Evolutionary conservation across 2,888 invertebrate genomes (phyloP), one percentile per base, ranked within the genome.

Genomic region (Hyalella azteca): DNA sequence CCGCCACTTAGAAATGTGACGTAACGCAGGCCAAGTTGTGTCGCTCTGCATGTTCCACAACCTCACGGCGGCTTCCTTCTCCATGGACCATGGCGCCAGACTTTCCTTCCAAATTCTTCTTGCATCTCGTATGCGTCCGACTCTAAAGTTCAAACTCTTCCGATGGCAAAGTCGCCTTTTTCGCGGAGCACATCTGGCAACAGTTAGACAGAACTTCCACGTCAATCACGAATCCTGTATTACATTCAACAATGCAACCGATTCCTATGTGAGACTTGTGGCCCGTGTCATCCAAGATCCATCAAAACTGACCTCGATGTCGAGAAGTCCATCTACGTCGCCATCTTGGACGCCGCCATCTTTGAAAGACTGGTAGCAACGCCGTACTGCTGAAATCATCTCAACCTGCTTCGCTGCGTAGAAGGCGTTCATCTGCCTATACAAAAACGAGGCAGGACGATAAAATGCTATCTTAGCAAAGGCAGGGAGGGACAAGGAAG

Each of bases 251-350:
- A 5, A 60, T 45, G 50, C 7, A 60, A 9, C 60, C 59, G 9
- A 32, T 15, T 7, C 78, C 77, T 19, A 78, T 49, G 41, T 78
- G 78, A n/a, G 78, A 78, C 22, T 5, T 59, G 36, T 78, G 78
- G 22, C 78, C 78, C 78, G 29, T 22, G 78, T 78, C 78, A 59
- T 60, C 60, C 78, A 78, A 3, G 78, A 41, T 9, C 78, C 78
- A 22, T 78, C 78, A 29, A 26, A 78, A 40, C 39, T 39, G n/a
- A 73, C 73, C 9, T 4, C 73, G 22, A 73, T 39, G 40, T 73
- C 73, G 2, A 73, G 22, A 73, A 22, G 40, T 29, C 32, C 59
- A 7, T 22, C 59, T 11, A 29, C 26, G 49, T 49, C 9, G n/a
- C n/a, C n/a, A n/a, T n/a, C n/a, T n/a, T n/a, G n/a, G n/a, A n/a